phyloP scores from a whole-genome alignment of 2,797 vertebrate species.

The Poeciliopsis presidionis region DNA sequence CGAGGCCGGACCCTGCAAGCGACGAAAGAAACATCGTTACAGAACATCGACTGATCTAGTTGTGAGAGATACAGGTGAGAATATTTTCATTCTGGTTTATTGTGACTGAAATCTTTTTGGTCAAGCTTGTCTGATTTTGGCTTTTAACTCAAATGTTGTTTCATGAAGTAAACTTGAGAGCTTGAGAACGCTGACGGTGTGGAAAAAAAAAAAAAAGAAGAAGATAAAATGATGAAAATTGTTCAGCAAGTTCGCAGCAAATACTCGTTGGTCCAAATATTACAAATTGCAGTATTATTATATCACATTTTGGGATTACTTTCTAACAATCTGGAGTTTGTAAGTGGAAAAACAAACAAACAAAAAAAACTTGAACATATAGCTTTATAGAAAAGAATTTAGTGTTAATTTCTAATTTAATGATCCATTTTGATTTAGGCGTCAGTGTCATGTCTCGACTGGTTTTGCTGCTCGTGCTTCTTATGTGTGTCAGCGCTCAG shows the following conservation, averaged over 20 bases:
- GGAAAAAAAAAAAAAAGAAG: not conserved
- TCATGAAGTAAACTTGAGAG: not conserved
- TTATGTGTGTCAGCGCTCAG: slow-evolving; percentile 76
- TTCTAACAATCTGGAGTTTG: not conserved
- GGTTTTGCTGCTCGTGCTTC: slow-evolving; percentile 77
- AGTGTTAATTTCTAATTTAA: not conserved
- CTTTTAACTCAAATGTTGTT: not conserved
- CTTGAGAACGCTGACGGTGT: not conserved
- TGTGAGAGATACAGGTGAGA: slow-evolving; percentile 56
- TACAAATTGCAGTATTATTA: not conserved
- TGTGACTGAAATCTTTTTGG: not conserved
- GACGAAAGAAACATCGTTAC: not conserved
- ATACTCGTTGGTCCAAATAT: not conserved
- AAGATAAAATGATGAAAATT: not conserved
- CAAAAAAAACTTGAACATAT: too few species aligned
- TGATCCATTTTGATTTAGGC: slow-evolving; percentile 23
- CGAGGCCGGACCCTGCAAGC: not conserved
- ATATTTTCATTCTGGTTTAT: not conserved
- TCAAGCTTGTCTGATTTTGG: not conserved
- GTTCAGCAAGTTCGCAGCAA: not conserved
- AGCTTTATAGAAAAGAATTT: not conserved
- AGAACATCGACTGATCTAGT: slow-evolving; percentile 1
- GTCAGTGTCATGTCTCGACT: slow-evolving; percentile 76
- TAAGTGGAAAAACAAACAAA: not conserved
- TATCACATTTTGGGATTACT: not conserved